A percentile compares a stretch with the other conserved stretches of the same genome.
These are phyloP conservation scores for Drosophila leontia DNA, from an alignment of 1,140 invertebrate species.

Conservation along the genomic window DNA sequence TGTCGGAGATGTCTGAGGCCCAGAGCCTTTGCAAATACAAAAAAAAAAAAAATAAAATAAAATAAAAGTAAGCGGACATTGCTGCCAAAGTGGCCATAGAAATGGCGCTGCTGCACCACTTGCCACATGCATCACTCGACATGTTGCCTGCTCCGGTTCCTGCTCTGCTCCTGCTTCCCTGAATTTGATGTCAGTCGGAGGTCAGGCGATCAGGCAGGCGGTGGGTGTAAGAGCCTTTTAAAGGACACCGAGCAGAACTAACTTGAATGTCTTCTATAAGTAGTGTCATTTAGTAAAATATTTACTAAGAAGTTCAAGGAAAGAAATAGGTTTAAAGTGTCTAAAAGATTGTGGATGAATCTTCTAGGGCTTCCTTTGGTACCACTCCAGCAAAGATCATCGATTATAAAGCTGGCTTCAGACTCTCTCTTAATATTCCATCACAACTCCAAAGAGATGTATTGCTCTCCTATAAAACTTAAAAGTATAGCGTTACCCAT, in stretches of 20 bases:
- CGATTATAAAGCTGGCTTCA: no score
- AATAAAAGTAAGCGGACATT: constrained; percentile 17
- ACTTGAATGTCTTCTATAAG: not conserved
- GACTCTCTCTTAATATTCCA: no score
- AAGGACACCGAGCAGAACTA: not conserved
- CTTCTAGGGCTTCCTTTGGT: no score
- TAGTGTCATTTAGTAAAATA: not conserved
- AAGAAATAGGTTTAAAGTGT: no score
- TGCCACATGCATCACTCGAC: constrained; percentile 31
- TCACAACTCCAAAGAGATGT: no score
- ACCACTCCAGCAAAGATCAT: no score
- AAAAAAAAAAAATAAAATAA: not conserved
- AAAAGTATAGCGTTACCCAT: not conserved
- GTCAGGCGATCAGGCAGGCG: not conserved
- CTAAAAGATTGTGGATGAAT: not conserved
- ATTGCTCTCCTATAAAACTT: no score
- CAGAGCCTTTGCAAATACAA: constrained; percentile 6
- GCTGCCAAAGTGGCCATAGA: constrained; percentile 38
- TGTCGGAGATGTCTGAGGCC: constrained; percentile 22
- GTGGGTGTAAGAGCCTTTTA: constrained; percentile 1
- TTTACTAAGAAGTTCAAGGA: not conserved
- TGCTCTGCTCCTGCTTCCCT: not conserved
- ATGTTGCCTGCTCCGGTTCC: constrained; percentile 5
- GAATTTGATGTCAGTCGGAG: constrained; percentile 23
- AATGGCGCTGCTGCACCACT: constrained; percentile 23